Evolutionary conservation across 1,140 invertebrate genomes (phyloP).

Genomic region (Brachionus sp.): DNA sequence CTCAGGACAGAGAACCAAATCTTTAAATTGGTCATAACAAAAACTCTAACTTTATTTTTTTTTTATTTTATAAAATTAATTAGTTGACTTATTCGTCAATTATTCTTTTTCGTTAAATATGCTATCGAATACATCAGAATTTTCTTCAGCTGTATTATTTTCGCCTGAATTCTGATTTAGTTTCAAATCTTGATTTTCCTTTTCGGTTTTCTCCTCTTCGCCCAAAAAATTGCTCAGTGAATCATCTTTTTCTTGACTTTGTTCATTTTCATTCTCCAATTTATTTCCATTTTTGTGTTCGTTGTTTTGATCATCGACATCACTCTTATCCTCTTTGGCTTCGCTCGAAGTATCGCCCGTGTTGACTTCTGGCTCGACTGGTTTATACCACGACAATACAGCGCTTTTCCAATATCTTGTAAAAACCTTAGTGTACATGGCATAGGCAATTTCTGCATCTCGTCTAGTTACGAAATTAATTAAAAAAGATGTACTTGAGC

Average conservation of each 20-base stretch:
- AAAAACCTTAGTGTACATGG: not conserved
- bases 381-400: not conserved
- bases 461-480: slow-evolving; percentile 32
- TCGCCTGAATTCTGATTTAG: not conserved
- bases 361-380: not conserved
- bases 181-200: not conserved
- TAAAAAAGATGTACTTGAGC: not conserved
- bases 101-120: slow-evolving; percentile 10
- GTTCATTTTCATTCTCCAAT: slow-evolving; percentile 9
- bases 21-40: not conserved
- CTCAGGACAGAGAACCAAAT: not conserved
- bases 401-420: not conserved
- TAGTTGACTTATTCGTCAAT: slow-evolving; percentile 15
- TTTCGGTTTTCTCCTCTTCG: not conserved
- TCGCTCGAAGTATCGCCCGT: not conserved
- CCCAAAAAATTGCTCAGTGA: not conserved
- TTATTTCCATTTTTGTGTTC: not conserved
- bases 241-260: not conserved
- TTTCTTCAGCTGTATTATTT: not conserved
- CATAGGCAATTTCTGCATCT: slow-evolving; percentile 22
- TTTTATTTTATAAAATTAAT: not conserved
- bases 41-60: not conserved
- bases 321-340: not conserved
- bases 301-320: not conserved
- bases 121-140: slow-evolving; percentile 27